Conservation (phyloP, 2,797 vertebrate genomes). For the Myoxocephalus aenaeus region DNA sequence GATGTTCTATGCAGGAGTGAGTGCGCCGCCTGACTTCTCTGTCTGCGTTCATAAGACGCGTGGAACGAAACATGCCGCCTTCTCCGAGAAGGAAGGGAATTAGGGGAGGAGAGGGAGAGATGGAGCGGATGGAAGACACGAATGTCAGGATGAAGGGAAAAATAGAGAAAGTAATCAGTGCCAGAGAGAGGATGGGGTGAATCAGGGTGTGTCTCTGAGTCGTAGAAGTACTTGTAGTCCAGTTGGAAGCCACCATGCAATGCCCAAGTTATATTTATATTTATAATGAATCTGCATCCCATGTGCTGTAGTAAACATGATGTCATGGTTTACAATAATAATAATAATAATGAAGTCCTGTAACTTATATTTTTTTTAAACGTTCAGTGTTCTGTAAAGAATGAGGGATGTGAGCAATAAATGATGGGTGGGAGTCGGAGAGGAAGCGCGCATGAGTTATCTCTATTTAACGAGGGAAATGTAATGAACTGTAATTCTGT, state of each 20-base stretch:
- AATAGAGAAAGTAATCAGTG: background rate
- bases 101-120: no score
- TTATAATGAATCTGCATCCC: background rate
- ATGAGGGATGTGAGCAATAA: constrained; percentile 13
- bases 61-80: background rate
- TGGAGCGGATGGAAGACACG: background rate
- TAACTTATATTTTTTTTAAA: background rate
- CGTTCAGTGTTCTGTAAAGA: background rate
- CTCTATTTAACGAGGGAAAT: constrained; percentile 58
- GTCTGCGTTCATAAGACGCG: constrained; percentile 3
- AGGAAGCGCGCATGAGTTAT: constrained; percentile 41
- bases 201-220: background rate
- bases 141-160: background rate
- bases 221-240: background rate
- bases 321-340: background rate
- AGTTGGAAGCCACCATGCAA: background rate
- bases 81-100: background rate
- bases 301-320: background rate
- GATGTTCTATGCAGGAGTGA: constrained; percentile 99
- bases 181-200: background rate
- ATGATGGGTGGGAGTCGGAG: constrained; percentile 22
- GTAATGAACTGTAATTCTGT: constrained; percentile 58
- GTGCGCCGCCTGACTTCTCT: constrained; percentile 55
- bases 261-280: background rate
- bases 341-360: background rate